Conservation (phyloP, 2,113 vertebrate species). For the Aegithalos caudatus region DNA sequence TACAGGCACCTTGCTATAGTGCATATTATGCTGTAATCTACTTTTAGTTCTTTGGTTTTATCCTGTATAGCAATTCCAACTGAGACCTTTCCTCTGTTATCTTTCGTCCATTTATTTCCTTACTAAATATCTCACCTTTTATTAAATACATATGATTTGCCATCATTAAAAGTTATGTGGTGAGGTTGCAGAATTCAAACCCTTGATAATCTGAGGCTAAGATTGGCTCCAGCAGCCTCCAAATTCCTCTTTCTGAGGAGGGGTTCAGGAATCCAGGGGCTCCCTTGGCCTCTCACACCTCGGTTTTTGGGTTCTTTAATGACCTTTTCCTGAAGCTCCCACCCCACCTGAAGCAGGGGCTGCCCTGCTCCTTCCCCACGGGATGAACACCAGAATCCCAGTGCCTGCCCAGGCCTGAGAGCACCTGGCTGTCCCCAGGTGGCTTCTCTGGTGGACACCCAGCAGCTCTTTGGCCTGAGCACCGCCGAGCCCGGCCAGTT, state of each 20-base stretch:
- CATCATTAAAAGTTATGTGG: neutral
- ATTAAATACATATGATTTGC: neutral
- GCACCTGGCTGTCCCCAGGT: conserved; percentile 21
- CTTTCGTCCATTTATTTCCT: neutral
- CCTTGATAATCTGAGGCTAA: fast-evolving
- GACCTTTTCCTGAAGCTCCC: neutral
- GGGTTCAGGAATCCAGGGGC: neutral
- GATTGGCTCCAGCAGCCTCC: neutral
- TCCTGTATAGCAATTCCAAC: fast-evolving
- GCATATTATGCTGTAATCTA: neutral
- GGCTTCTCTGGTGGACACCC: conserved; percentile 1
- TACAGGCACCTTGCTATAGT: too few relatives aligned
- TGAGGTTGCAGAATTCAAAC: fast-evolving
- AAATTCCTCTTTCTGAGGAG: neutral
- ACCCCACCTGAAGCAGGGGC: neutral
- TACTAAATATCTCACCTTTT: neutral
- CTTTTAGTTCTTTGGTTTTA: neutral
- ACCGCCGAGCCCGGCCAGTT: conserved; percentile 25
- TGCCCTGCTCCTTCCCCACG: neutral
- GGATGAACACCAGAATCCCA: fast-evolving
- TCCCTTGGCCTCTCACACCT: neutral
- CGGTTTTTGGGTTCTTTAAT: neutral
- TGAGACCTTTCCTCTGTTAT: neutral
- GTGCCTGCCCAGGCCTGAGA: neutral
- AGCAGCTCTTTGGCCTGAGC: conserved; percentile 68